Conservation (phyloP, 2,113 vertebrate species). For the Agelaius phoeniceus region DNA sequence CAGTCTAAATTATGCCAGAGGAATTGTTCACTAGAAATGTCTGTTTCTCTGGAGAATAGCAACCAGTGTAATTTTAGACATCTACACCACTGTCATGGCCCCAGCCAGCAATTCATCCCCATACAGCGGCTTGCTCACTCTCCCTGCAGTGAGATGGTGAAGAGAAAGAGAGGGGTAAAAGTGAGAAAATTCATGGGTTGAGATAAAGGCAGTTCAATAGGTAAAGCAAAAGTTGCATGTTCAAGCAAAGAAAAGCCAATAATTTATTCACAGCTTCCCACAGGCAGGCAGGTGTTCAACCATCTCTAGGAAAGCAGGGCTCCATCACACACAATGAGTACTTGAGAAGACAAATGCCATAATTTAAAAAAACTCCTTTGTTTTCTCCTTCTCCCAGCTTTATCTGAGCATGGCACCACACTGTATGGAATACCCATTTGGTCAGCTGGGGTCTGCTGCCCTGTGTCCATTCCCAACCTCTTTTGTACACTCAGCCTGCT, state of each 20-base stretch:
- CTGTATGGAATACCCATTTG: rapidly evolving
- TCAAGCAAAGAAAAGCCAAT: background rate
- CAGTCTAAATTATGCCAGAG: background rate
- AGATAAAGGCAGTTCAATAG: background rate
- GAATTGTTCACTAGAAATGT: background rate
- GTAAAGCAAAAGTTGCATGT: background rate
- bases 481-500: background rate
- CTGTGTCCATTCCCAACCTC: background rate
- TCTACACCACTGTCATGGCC: background rate
- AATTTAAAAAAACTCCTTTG: background rate
- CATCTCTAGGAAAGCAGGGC: background rate
- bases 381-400: background rate
- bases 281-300: background rate
- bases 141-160: background rate
- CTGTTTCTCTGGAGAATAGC: background rate
- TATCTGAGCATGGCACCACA: too few relatives aligned
- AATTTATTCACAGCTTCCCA: background rate
- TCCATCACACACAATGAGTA: background rate
- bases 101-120: background rate
- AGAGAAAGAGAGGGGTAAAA: background rate
- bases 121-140: background rate
- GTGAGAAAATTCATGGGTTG: background rate
- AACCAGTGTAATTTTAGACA: background rate
- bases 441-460: rapidly evolving
- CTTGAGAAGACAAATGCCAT: background rate